These are phyloP conservation scores for Lordiphosa clarofinis DNA, from an alignment of 1,140 invertebrate genomes.

Conservation along the genomic window DNA sequence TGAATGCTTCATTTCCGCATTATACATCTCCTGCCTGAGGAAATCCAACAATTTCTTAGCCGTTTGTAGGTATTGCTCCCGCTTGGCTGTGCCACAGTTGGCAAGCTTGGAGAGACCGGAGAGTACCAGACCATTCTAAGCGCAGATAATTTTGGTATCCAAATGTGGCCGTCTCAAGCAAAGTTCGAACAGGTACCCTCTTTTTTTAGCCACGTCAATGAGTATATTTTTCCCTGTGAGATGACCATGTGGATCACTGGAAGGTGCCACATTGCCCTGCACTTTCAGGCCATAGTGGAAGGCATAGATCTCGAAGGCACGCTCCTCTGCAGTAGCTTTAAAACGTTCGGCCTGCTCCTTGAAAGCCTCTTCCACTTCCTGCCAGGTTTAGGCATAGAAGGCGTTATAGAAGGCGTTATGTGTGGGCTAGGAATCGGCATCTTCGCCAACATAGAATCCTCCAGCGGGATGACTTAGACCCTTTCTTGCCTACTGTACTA, in stretches of 20 bases:
- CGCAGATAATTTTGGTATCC: conserved; percentile 94
- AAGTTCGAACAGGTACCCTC: conserved; percentile 87
- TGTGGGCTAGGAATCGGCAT: conserved; percentile 93
- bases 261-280: conserved; percentile 89
- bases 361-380: conserved; percentile 86
- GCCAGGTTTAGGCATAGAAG: conserved; percentile 94
- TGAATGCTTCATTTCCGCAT: conserved; percentile 84
- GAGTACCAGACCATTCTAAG: conserved; percentile 97
- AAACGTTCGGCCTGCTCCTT: conserved; percentile 80
- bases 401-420: conserved; percentile 86
- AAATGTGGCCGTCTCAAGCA: conserved; percentile 90
- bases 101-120: conserved; percentile 90
- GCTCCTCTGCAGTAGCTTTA: conserved; percentile 27
- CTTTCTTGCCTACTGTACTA: too few species aligned
- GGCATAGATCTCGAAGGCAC: conserved; percentile 86
- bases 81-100: conserved; percentile 84
- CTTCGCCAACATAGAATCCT: conserved; percentile 96
- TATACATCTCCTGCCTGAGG: conserved; percentile 87
- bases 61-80: conserved; percentile 84
- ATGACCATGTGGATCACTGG: conserved; percentile 93
- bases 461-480: conserved; percentile 91
- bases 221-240: conserved; percentile 92
- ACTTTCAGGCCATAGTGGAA: conserved; percentile 89
- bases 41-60: conserved; percentile 90
- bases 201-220: conserved; percentile 85